Percentiles rank a stretch among this genome's conserved stretches.
These are phyloP conservation scores for Lasioglossum baleicum DNA, from an alignment of 1,140 invertebrate genomes.

Conservation along the genomic window DNA sequence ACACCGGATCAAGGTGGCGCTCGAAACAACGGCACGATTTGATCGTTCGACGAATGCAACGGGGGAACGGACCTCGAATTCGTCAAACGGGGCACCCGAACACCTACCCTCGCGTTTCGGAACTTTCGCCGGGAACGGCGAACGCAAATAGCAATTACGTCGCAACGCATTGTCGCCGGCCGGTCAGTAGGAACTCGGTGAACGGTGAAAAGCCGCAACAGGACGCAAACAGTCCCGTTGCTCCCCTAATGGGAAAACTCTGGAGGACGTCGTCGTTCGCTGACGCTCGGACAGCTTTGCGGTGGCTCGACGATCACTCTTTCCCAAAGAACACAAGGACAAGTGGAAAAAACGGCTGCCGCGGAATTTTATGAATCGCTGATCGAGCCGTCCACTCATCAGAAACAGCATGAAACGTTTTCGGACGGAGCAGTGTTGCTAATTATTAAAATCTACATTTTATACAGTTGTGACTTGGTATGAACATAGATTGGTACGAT, in stretches of 20 bases:
- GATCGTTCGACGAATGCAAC: background rate
- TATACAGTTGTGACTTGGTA: too few species aligned
- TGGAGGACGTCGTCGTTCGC: background rate
- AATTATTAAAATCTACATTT: too few species aligned
- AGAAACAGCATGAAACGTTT: too few species aligned
- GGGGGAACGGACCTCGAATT: background rate
- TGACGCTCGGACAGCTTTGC: background rate
- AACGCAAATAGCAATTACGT: slow-evolving; percentile 29
- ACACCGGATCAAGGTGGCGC: too few species aligned
- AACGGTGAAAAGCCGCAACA: background rate
- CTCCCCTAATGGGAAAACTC: slow-evolving; percentile 42
- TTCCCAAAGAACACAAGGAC: background rate
- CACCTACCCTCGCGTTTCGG: too few species aligned
- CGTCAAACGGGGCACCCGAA: background rate
- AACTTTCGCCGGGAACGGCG: background rate
- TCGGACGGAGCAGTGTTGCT: too few species aligned
- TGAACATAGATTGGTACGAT: too few species aligned
- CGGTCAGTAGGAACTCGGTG: background rate
- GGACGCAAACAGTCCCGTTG: slow-evolving; percentile 6
- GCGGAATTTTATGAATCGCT: too few species aligned
- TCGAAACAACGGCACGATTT: background rate
- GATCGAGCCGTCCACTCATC: too few species aligned
- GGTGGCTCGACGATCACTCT: background rate
- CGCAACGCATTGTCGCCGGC: background rate
- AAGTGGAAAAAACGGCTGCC: background rate